These are phyloP conservation scores for Sarcophaga caerulescens DNA, from an alignment of 2,888 invertebrate species.

Conservation along the genomic window DNA sequence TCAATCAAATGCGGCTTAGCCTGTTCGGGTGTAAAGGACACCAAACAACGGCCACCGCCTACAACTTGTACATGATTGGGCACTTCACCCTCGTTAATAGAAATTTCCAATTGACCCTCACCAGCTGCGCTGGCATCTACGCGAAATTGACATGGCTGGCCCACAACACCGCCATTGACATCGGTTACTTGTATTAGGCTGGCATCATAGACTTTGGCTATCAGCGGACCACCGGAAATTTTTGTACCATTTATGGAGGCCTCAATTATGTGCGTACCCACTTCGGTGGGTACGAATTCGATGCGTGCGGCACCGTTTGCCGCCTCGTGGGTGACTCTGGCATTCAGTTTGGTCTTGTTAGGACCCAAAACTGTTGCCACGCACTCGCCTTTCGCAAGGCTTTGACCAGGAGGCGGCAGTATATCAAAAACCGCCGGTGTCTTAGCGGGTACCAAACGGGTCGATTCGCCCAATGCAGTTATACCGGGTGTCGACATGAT, in stretches of 20 bases:
- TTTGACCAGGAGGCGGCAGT: constrained; percentile 82
- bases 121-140: constrained; percentile 99
- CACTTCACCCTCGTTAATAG: constrained; percentile 99
- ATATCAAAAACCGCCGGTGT: constrained; percentile 93
- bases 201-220: constrained; percentile 97
- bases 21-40: constrained; percentile 96
- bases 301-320: constrained; percentile 92
- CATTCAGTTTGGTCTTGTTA: constrained; percentile 90
- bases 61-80: constrained; percentile 99
- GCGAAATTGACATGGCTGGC: constrained; percentile 97
- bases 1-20: constrained; percentile 96
- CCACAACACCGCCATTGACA: constrained; percentile 95
- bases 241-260: constrained; percentile 94
- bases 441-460: constrained; percentile 94
- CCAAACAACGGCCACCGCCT: constrained; percentile 96
- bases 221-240: constrained; percentile 93
- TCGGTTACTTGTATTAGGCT: constrained; percentile 96
- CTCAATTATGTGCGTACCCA: constrained; percentile 96
- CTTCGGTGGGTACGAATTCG: constrained; percentile 95
- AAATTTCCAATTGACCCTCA: constrained; percentile 99
- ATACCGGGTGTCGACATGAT: constrained; percentile 90
- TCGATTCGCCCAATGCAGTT: constrained; percentile 93
- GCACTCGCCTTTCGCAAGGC: constrained; percentile 83
- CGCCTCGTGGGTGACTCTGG: constrained; percentile 91
- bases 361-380: constrained; percentile 90